Conservation (phyloP, 2,797 vertebrate genomes). For the Helicolenus hilgendorfi region DNA sequence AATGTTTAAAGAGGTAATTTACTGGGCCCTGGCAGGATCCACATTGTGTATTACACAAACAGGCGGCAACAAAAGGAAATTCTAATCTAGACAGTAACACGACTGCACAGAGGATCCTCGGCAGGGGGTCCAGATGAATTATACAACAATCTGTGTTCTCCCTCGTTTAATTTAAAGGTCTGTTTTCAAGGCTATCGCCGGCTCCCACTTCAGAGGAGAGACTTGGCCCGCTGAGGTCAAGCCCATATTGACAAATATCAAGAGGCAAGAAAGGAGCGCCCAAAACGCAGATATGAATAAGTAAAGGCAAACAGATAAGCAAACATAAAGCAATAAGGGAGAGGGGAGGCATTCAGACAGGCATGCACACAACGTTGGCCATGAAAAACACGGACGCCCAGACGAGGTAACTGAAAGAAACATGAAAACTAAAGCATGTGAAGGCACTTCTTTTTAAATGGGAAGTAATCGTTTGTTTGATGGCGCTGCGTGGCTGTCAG, state of each 20-base stretch:
- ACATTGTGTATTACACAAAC: conserved; percentile 91
- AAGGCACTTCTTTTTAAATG: conserved; percentile 58
- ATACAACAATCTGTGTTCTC: conserved; percentile 91
- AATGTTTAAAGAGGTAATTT: conserved; percentile 94
- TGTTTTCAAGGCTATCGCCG: conserved; percentile 88
- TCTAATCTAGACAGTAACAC: conserved; percentile 90
- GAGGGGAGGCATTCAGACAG: conserved; percentile 38
- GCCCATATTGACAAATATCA: conserved; percentile 88
- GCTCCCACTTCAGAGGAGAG: conserved; percentile 85
- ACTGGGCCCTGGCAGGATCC: conserved; percentile 88
- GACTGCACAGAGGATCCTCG: conserved; percentile 84
- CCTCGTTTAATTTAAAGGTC: conserved; percentile 90
- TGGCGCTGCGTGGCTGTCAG: conserved; percentile 40
- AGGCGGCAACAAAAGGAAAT: conserved; percentile 91
- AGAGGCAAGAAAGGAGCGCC: conserved; percentile 80
- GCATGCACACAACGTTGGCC: conserved; percentile 53
- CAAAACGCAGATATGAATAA: conserved; percentile 85
- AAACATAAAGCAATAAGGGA: conserved; percentile 76
- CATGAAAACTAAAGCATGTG: conserved; percentile 51
- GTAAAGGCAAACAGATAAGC: conserved; percentile 79
- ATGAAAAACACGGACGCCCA: conserved; percentile 54
- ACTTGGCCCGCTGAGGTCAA: conserved; percentile 85
- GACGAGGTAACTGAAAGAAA: conserved; percentile 58
- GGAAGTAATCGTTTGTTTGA: conserved; percentile 76
- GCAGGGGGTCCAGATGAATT: conserved; percentile 90